Evolutionary conservation across 1,140 invertebrate species (phyloP), one percentile per base, ranked within the genome.

Genomic region (Nomia melanderi): DNA sequence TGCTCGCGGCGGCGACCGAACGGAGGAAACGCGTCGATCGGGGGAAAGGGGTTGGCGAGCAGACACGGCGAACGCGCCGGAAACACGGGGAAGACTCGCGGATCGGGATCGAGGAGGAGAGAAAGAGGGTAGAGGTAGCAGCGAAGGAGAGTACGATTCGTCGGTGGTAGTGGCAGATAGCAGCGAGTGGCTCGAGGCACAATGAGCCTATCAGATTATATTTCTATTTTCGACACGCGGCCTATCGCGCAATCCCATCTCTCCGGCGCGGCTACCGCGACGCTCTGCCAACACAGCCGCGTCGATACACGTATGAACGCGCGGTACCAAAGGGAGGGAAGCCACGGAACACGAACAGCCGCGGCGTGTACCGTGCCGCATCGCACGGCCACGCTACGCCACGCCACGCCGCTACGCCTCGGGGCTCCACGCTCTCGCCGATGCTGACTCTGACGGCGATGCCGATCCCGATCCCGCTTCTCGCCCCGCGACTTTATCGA

Each of bases 181-280:
- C 79, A 87, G 62, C 81, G 81, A 89, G 86, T 89, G 85, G 89
- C 90, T 91, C 79, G 72, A 71, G 90, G 90, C 90, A 91, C 90
- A 91, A 91, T 91, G 88, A 92, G 90, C 89, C 91, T 91, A 92
- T 91, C 91, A 91, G 91, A 92, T 92, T 92, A 92, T 92, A 92
- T 91, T 92, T 92, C 91, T 92, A 92, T 92, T 92, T 92, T 92
- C 91, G 91, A 91, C 90, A 91, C 90, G 88, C 88, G 85, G 88
- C 86, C 85, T 91, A 91, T 91, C 90, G 86, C 83, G 86, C 88
- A 91, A 91, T 91, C 90, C 89, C 90, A 91, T 91, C 91, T 92
- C 84, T 77, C 78, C 71, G 81, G 83, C 77, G 79, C 82, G 81
- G 90, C 91, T 91, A 91, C 90, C 79, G 90, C 87, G 81, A 88